Base-by-base conservation (phyloP, 2,888 invertebrate genomes). In the Erebia aethiops region DNA sequence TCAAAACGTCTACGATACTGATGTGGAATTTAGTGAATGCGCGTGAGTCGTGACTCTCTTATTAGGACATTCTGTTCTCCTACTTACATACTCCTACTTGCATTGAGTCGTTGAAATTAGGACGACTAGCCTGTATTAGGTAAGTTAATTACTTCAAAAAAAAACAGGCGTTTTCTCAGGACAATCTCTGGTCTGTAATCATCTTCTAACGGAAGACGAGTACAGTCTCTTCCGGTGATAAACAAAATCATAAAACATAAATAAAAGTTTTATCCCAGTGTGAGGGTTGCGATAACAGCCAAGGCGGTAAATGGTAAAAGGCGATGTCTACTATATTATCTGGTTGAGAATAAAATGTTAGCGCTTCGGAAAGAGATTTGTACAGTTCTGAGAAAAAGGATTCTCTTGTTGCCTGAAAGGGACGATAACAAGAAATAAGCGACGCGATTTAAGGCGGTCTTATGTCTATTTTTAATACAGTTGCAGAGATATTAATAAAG, bases 21-120 rank as follows among this genome's bases (percentile, higher is more conserved):
- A 43, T 60, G 43, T 35, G 58, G 46, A 61, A 18, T 61, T 61
- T 21, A 16, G 18, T 46, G 41, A 43, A n/a, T 5, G 16, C 18
- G 46, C 61, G 61, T 61, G 46, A 61, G 13, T 61, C 61, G 61
- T 61, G 61, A 61, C 18, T 61, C 18, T 43, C 16, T 11, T n/a
- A 18, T 61, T 61, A 46, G 18, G 1, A 61, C 10, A 46, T 16
- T 18, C 7, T 11, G 41, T 5, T 56, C 21, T 56, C 5, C 56
- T 18, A 9, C 5, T 5, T 21, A 56, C 21, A 9, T 8, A 16
- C 16, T n/a, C 46, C 11, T 46, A 46, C 11, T 46, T 13, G 7
- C 35, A 35, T 35, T 35, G 35, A 7, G 35, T 35, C 35, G 35
- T 35, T 35, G 35, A 35, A 35, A 35, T 35, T 5, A 35, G 35